Conservation (phyloP, 2,113 vertebrate species). For the Eidolon helvum region DNA sequence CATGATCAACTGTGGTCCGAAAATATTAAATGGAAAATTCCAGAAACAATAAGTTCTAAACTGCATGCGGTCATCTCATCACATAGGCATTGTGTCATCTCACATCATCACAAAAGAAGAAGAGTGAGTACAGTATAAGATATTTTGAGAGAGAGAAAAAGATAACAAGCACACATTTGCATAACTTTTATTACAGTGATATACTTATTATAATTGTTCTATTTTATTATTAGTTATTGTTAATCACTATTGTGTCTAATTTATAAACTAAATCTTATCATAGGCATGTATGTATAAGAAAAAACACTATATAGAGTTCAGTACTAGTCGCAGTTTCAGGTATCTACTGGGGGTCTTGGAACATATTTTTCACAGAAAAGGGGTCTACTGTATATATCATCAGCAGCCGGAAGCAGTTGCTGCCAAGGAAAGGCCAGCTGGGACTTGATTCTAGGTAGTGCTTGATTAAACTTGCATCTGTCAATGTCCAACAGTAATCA, state of each 20-base stretch:
- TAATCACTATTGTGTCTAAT: neutral
- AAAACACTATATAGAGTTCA: neutral
- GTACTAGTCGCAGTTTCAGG: neutral
- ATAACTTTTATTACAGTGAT: neutral
- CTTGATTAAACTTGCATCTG: neutral
- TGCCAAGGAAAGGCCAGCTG: neutral
- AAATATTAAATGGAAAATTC: neutral
- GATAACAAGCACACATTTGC: neutral
- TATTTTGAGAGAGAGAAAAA: neutral
- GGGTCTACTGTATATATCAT: neutral
- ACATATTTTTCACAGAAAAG: neutral
- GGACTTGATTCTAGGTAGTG: neutral
- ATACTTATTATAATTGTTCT: neutral
- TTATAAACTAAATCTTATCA: neutral
- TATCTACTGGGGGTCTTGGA: neutral
- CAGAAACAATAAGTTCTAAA: neutral
- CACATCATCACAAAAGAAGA: no score
- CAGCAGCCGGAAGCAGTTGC: neutral
- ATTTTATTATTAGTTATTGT: neutral
- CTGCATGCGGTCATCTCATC: neutral
- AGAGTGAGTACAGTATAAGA: neutral
- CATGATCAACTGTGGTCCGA: neutral
- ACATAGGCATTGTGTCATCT: neutral
- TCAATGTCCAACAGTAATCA: neutral
- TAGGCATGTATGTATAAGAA: neutral